These are phyloP conservation scores for Tenebrosternarchus preto DNA, from an alignment of 2,113 vertebrate genomes.

Conservation along the genomic window DNA sequence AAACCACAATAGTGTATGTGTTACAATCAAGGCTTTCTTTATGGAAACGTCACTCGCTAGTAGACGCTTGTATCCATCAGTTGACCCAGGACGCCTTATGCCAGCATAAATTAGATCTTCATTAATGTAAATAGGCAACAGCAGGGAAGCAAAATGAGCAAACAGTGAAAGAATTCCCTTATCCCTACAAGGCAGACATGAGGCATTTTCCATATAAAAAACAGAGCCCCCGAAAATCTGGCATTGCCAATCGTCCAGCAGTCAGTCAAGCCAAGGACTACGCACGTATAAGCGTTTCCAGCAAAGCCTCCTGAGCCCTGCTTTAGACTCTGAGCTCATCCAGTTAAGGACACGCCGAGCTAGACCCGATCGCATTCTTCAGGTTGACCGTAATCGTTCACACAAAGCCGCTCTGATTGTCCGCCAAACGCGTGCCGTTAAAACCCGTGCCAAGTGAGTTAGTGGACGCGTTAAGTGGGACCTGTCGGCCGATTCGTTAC, in stretches of 20 bases:
- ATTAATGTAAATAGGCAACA: conserved; percentile 51
- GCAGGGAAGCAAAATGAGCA: conserved; percentile 49
- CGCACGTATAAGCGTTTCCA: conserved; percentile 24
- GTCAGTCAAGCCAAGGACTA: conserved; percentile 33
- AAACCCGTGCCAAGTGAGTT: background rate
- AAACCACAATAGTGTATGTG: conserved; percentile 23
- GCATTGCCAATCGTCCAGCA: conserved; percentile 53
- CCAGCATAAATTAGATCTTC: conserved; percentile 44
- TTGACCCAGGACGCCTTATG: conserved; percentile 14
- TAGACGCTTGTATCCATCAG: conserved; percentile 9
- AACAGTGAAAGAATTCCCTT: conserved; percentile 59
- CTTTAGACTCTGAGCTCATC: conserved; percentile 45
- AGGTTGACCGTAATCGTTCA: conserved; percentile 27
- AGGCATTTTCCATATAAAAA: conserved; percentile 58
- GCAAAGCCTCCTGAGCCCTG: background rate
- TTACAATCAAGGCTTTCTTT: conserved; percentile 25
- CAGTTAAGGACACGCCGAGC: conserved; percentile 21
- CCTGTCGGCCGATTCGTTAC: conserved; percentile 34
- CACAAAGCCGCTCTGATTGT: conserved; percentile 7
- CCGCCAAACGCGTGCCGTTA: background rate
- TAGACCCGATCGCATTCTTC: conserved; percentile 39
- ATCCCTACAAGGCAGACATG: conserved; percentile 50
- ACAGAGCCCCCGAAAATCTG: conserved; percentile 10
- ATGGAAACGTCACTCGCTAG: background rate
- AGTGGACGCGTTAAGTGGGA: conserved; percentile 23